Evolutionary conservation across 2,113 vertebrate genomes (phyloP), one percentile per base, ranked within the genome.

Genomic region (Antennarius striatus): DNA sequence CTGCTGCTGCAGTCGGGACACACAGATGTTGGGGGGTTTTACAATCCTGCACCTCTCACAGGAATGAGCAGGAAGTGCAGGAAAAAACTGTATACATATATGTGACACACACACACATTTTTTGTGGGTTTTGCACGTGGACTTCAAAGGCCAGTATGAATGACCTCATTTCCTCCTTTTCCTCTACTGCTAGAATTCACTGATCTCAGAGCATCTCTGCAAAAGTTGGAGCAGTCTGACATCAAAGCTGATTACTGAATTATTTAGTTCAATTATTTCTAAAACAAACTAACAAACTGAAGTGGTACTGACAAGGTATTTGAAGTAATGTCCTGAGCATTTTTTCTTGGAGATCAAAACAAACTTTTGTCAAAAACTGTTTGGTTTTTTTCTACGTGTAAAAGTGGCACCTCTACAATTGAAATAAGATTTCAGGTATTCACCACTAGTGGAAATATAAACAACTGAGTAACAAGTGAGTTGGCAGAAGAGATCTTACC

Each of bases 1-100:
- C 52, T 71, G 59, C 54, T 28, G 47, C 17, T 8, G 50, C 11
- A 59, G 74, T 78, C 56, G 54, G 59, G 51, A 52, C 75, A 85
- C 77, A 60, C n/a, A 6, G 50, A 52, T 71, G 86, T 85, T 78
- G 73, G 68, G 62, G 22, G 81, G 80, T 68, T 71, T 62, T 69
- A 82, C 77, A 50, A 72, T 58, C 74, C 81, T 32, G 63, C 48
- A 46, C 73, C 73, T 56, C 82, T 75, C 77, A 71, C 69, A 83
- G 78, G 79, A 86, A 86, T 65, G 84, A 73, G 75, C 81, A 82
- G 91, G 87, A 91, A 90, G 79, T n/a, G 47, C 63, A 80, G 89
- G 86, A 90, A 91, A 77, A 86, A 91, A 91, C 85, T 84, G 91
- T 89, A 87, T 83, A 86, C 82, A 85, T 89, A 89, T 88, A 81